A percentile compares a stretch with the other conserved stretches of the same genome.
Conservation (phyloP, 2,888 invertebrate genomes). For the Sisyra terminalis region DNA sequence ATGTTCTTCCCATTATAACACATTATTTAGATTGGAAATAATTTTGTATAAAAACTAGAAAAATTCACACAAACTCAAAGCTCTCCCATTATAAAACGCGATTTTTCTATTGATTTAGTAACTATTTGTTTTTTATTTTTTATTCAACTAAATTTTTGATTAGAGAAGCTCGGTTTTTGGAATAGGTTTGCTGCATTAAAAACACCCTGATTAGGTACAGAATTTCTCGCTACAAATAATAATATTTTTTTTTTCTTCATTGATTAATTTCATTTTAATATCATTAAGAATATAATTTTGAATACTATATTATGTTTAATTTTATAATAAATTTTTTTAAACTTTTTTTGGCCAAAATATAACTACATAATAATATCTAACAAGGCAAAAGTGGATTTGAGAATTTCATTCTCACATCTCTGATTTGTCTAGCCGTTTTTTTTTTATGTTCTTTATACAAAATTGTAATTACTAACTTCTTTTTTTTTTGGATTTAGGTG, state of each 20-base stretch:
- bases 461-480: slow-evolving; percentile 1
- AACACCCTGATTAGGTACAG: slow-evolving; percentile 4
- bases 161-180: too few relatives aligned
- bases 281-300: not conserved
- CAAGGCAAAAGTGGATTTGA: slow-evolving; percentile 10
- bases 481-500: slow-evolving; percentile 6
- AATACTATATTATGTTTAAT: slow-evolving; percentile 1
- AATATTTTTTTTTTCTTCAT: not conserved
- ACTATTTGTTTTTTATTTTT: too few relatives aligned
- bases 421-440: slow-evolving; percentile 10
- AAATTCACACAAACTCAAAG: too few relatives aligned
- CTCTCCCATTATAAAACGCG: too few relatives aligned
- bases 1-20: not conserved
- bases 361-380: slow-evolving; percentile 7
- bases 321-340: slow-evolving; percentile 5
- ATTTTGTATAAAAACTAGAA: slow-evolving; percentile 5
- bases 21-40: slow-evolving; percentile 3
- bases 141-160: too few relatives aligned
- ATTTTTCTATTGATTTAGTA: too few relatives aligned
- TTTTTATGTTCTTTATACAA: not conserved
- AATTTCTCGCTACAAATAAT: not conserved
- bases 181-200: not conserved
- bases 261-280: not conserved
- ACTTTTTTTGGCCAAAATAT: slow-evolving; percentile 6
- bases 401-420: slow-evolving; percentile 6